These are phyloP conservation scores for Neoscelio sp. DNA, from an alignment of 2,888 invertebrate species.

Conservation along the genomic window DNA sequence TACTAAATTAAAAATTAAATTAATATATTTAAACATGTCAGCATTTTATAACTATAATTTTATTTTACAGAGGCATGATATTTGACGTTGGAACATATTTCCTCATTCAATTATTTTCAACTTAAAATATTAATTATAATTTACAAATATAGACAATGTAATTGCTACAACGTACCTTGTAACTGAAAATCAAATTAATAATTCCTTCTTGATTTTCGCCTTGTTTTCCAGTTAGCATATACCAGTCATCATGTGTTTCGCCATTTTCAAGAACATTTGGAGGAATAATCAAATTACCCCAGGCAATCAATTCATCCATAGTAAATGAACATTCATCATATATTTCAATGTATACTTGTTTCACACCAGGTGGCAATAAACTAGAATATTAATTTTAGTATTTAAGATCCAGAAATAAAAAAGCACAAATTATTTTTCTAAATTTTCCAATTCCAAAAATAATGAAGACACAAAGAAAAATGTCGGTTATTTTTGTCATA, in stretches of 20 bases:
- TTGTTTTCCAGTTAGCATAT: constrained; percentile 95
- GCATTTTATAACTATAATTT: constrained; percentile 12
- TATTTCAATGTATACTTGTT: constrained; percentile 95
- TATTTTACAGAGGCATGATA: too few species aligned
- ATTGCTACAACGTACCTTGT: constrained; percentile 85
- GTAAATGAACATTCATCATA: constrained; percentile 99
- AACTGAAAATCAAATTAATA: constrained; percentile 95
- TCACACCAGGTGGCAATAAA: constrained; percentile 94
- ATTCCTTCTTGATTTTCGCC: constrained; percentile 97
- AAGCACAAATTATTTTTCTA: neutral
- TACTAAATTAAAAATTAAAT: too few species aligned
- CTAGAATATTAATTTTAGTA: constrained; percentile 82
- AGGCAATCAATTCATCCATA: constrained; percentile 97
- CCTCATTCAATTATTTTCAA: too few species aligned
- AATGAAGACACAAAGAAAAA: too few species aligned
- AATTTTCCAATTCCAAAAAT: too few species aligned
- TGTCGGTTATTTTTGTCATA: too few species aligned
- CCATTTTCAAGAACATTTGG: constrained; percentile 89
- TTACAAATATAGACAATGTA: constrained; percentile 55
- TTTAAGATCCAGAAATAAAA: neutral
- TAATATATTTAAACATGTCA: too few species aligned
- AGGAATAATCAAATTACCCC: constrained; percentile 95
- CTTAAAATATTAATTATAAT: neutral
- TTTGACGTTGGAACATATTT: too few species aligned
- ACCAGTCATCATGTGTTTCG: constrained; percentile 98